Evolutionary conservation across 1,140 invertebrate species (phyloP).

Genomic region (Lepidostoma basale): DNA sequence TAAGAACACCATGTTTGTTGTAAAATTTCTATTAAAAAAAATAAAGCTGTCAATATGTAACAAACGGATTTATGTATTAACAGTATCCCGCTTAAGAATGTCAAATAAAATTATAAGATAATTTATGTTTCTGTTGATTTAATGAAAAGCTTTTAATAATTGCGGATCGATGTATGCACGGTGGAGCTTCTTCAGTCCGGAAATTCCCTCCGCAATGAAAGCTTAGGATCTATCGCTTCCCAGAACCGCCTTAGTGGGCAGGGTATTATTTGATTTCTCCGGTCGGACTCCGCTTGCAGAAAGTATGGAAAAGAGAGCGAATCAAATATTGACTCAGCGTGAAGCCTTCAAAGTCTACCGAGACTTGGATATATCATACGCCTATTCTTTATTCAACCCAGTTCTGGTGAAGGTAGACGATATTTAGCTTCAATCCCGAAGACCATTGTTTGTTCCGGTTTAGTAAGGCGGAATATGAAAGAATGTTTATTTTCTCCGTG

Average conservation of each 20-base stretch:
- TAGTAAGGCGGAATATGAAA: not conserved
- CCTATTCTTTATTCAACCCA: slow-evolving; percentile 3
- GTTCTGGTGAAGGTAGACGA: not conserved
- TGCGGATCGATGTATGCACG: no score
- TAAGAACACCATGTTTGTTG: no score
- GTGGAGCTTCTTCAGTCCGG: no score
- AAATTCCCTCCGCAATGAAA: slow-evolving; percentile 3
- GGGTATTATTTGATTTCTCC: slow-evolving; percentile 32
- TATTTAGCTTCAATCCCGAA: not conserved
- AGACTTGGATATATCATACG: not conserved
- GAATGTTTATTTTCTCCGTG: no score
- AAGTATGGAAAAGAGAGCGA: slow-evolving; percentile 33
- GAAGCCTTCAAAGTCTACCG: slow-evolving; percentile 6
- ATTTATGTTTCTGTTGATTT: no score
- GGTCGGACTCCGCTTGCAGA: not conserved
- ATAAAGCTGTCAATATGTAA: no score
- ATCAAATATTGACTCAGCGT: slow-evolving; percentile 32
- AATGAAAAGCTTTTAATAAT: no score
- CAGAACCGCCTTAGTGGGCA: slow-evolving; percentile 1
- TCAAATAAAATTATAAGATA: no score
- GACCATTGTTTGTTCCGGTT: not conserved
- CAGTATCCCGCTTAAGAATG: no score
- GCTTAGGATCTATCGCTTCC: not conserved
- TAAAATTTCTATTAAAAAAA: no score
- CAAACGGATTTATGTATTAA: no score